phyloP scores from a whole-genome alignment of 1,140 invertebrate genomes.

The Leptinotarsa texana region DNA sequence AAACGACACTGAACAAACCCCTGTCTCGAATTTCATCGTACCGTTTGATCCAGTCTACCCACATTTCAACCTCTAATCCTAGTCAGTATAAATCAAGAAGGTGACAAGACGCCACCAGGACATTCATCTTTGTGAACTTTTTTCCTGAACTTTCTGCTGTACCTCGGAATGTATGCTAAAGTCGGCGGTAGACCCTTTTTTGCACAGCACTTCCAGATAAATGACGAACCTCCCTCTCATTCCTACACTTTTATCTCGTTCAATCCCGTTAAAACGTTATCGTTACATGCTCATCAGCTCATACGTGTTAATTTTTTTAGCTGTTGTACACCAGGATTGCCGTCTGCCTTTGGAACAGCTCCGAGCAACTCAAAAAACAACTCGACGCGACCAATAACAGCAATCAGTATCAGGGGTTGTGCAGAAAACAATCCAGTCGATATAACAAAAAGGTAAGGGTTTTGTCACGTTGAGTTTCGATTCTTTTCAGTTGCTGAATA shows the following conservation, averaged over 20 bases:
- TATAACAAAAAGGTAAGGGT: conserved; percentile 43
- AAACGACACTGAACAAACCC: no score
- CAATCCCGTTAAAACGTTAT: not conserved
- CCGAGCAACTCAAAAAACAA: conserved; percentile 62
- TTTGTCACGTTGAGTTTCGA: not conserved
- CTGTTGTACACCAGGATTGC: conserved; percentile 74
- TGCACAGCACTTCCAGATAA: no score
- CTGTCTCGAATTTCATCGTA: no score
- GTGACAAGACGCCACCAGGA: no score
- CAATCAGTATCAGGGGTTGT: conserved; percentile 40
- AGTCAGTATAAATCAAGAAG: no score
- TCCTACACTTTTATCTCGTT: not conserved
- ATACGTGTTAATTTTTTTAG: conserved; percentile 52
- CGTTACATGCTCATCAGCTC: not conserved
- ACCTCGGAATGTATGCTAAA: no score
- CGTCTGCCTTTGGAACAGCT: conserved; percentile 72
- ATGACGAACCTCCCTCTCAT: no score
- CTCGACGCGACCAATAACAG: conserved; percentile 48
- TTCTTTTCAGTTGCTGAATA: not conserved
- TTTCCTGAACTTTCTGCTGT: no score
- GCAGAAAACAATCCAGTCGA: conserved; percentile 41
- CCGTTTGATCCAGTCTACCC: no score
- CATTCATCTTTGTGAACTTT: no score
- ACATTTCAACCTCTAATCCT: no score
- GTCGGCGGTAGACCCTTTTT: no score